Evolutionary conservation across 2,888 invertebrate genomes (phyloP), one percentile per base, ranked within the genome.

Genomic region (Melolontha melolontha): DNA sequence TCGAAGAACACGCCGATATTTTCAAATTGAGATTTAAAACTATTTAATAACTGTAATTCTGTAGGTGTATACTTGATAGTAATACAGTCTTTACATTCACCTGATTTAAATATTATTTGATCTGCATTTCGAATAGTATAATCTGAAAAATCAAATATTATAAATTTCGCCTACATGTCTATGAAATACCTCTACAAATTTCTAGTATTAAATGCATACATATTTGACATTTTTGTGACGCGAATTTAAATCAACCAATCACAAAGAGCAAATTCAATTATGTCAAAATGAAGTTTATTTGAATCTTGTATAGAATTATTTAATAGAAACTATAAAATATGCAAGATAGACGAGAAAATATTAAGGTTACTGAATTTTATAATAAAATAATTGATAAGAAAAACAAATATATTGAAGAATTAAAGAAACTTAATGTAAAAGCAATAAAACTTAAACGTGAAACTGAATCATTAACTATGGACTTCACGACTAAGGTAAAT

Each of bases 1-100:
- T 77, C 82, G 81, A 88, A 86, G 40, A 80, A 76, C 17, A 92
- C 77, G 12, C 93, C 93, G 63, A 90, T 83, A 74, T 84, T 85
- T 62, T 77, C 75, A 71, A 92, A 86, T 75, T 88, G 86, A 4
- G 85, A 80, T 71, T 80, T 82, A 74, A 86, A 87, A 70, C 86
- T 86, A 71, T 84, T 82, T 51, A 91, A 77, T 67, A 89, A 84
- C 17, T 86, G 75, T 27, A 88, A 76, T 74, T 89, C 87, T 51
- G 86, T 85, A 71, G 83, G 80, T 10, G 84, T 68, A 47, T 80
- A 59, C 55, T 76, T 75, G 55, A 81, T 69, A 27, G 74, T 71
- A 10, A 79, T 55, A 34, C 68, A 66, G 63, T 75, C 71, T 10
- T 73, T 57, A 34, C 73, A 75, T 34, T 54, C 62, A 29, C 63